phyloP scores from a whole-genome alignment of 2,113 vertebrate genomes.

The Oenanthe melanoleuca region DNA sequence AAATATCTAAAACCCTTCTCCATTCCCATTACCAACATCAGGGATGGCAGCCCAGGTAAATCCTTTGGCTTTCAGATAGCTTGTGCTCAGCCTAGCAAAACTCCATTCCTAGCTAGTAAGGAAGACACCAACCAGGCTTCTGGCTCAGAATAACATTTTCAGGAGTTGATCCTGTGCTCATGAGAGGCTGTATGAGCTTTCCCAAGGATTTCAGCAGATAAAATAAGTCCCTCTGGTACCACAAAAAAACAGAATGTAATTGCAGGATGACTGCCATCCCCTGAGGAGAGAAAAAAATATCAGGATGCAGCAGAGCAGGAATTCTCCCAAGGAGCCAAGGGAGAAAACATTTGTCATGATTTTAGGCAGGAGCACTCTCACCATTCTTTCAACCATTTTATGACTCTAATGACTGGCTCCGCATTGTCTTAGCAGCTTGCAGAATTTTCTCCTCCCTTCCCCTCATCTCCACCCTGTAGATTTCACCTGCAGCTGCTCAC shows the following conservation, averaged over 20 bases:
- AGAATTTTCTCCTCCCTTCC: slow-evolving; percentile 6
- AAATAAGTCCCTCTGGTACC: not conserved
- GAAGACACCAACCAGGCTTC: not conserved
- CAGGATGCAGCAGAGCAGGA: not conserved
- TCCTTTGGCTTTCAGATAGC: not conserved
- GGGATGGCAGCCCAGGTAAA: not conserved
- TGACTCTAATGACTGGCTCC: not conserved
- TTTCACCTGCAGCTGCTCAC: not conserved
- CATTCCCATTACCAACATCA: not conserved
- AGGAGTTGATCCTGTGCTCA: not conserved
- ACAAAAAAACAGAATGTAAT: not conserved
- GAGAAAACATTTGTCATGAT: not conserved
- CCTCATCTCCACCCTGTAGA: not conserved
- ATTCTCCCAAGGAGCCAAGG: not conserved
- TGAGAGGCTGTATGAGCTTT: not conserved
- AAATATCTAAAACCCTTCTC: not conserved
- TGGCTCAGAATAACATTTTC: not conserved
- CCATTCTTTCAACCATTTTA: not conserved
- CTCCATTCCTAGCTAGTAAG: not conserved
- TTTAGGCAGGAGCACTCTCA: not conserved
- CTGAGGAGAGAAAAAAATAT: not conserved
- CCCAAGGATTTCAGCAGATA: not conserved
- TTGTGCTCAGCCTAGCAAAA: not conserved
- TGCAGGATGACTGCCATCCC: not conserved
- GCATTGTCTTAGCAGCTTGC: not conserved